phyloP scores from a whole-genome alignment of 2,797 vertebrate species.

The Potorous gilbertii region DNA sequence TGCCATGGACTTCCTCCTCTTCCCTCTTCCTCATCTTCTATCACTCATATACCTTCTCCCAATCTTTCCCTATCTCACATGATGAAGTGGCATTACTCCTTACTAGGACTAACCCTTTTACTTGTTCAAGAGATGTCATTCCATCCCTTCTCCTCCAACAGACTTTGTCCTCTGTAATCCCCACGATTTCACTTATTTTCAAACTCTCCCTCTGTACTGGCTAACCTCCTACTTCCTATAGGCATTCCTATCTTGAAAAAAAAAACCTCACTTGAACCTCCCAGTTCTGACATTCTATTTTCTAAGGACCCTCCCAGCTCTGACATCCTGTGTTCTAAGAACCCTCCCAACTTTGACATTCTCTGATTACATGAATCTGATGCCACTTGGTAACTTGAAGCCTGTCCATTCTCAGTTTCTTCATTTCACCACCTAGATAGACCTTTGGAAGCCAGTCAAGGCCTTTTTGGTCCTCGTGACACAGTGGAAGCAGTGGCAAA shows the following conservation, averaged over 20 bases:
- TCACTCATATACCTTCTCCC: neutral
- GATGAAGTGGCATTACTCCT: neutral
- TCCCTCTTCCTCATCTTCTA: neutral
- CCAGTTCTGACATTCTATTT: neutral
- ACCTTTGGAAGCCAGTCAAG: constrained; percentile 28
- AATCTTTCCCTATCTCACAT: neutral
- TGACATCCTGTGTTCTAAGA: neutral
- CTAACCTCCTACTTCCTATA: neutral
- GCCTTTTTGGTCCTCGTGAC: constrained; percentile 25
- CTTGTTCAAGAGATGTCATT: neutral
- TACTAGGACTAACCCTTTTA: neutral
- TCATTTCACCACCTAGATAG: neutral
- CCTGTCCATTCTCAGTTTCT: neutral
- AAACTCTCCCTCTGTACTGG: neutral
- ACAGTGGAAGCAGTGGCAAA: neutral
- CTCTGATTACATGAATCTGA: neutral
- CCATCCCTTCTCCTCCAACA: neutral
- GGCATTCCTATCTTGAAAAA: neutral
- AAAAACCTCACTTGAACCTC: neutral
- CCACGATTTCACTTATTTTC: neutral
- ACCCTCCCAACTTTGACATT: neutral
- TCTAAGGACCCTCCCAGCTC: neutral
- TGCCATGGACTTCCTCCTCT: neutral
- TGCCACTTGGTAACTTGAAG: neutral
- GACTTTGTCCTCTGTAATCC: neutral